Evolutionary conservation across 1,140 invertebrate genomes (phyloP).

Genomic region (Mycetomoellerius zeteki): DNA sequence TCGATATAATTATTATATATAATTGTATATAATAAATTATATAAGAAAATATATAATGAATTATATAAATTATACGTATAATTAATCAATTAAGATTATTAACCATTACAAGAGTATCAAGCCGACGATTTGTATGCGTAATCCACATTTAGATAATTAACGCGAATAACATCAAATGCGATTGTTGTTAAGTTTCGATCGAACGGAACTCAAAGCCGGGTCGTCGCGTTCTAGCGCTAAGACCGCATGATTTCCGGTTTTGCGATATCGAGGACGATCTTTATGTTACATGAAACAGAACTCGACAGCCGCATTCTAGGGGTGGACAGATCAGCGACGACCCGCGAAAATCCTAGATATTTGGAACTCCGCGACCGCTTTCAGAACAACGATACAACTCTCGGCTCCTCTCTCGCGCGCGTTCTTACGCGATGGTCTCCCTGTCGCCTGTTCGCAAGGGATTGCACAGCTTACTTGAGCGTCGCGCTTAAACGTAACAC

Average conservation of each 20-base stretch:
- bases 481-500: conserved; percentile 66
- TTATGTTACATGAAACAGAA: conserved; percentile 31
- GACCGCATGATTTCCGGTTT: background rate
- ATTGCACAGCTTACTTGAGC: conserved; percentile 69
- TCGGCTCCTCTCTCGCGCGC: conserved; percentile 52
- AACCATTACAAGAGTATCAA: background rate
- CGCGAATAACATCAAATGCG: background rate
- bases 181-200: background rate
- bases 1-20: too few species aligned
- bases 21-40: background rate
- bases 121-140: background rate
- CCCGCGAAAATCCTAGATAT: background rate
- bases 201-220: background rate
- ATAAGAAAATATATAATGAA: too few species aligned
- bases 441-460: conserved; percentile 67
- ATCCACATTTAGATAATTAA: background rate
- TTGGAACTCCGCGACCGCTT: conserved; percentile 6
- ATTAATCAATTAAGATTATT: background rate
- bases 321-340: background rate
- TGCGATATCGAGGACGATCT: background rate
- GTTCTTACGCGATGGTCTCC: conserved; percentile 54
- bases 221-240: background rate
- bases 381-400: conserved; percentile 28
- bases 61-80: background rate
- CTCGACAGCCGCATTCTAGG: background rate